Conservation (phyloP, 2,113 vertebrate species). For the Tiliqua scincoides region DNA sequence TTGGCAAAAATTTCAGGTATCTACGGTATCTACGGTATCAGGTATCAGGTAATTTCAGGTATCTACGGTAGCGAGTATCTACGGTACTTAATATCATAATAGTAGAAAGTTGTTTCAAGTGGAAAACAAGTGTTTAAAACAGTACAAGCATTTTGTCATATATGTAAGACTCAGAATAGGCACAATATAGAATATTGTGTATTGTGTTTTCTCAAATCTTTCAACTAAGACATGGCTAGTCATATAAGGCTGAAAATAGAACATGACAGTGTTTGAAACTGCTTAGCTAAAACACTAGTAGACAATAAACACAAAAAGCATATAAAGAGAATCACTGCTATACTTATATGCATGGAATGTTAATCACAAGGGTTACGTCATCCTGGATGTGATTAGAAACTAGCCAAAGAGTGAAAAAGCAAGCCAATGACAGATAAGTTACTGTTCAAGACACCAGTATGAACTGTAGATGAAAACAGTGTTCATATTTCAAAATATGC, state of each 20-base stretch:
- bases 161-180: neutral
- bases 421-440: neutral
- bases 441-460: neutral
- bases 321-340: neutral
- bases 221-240: neutral
- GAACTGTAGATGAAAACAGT: neutral
- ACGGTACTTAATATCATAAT: neutral
- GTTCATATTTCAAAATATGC: neutral
- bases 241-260: neutral
- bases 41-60: too few relatives aligned
- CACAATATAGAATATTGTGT: neutral
- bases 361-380: neutral
- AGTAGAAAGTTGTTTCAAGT: neutral
- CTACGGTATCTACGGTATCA: too few relatives aligned
- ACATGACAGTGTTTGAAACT: neutral
- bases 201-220: neutral
- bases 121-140: neutral
- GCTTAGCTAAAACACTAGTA: neutral
- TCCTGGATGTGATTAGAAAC: neutral
- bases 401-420: neutral
- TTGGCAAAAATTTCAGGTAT: too few relatives aligned
- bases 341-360: neutral
- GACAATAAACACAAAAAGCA: neutral
- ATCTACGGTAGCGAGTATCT: too few relatives aligned
- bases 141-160: neutral